A percentile compares a stretch with the other conserved stretches of the same genome.
Conservation (phyloP, 2,888 invertebrate genomes). For the Cheilosia impressa region DNA sequence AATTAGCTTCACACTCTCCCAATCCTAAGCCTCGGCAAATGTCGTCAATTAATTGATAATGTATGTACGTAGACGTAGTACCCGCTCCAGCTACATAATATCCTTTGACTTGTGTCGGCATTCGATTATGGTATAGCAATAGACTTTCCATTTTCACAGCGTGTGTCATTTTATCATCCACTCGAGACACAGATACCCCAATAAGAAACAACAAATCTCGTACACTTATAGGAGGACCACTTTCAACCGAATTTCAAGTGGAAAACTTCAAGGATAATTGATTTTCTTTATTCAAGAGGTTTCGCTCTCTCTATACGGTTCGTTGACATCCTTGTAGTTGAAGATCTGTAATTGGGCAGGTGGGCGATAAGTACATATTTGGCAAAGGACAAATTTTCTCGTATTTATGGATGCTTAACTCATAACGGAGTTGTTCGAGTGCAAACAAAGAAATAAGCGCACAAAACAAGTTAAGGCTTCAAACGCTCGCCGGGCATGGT, state of each 20-base stretch:
- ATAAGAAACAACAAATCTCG: constrained; percentile 24
- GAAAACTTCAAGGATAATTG: constrained; percentile 71
- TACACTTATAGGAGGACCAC: not conserved
- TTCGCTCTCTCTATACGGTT: constrained; percentile 38
- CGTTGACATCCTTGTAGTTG: constrained; percentile 57
- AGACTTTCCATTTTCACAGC: not conserved
- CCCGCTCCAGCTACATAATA: too few species aligned
- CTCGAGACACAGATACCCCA: constrained; percentile 46
- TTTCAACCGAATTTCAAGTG: constrained; percentile 34
- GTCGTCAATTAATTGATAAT: too few species aligned
- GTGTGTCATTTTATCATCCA: constrained; percentile 54
- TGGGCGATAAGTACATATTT: constrained; percentile 58
- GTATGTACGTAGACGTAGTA: too few species aligned
- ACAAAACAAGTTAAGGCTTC: constrained; percentile 26
- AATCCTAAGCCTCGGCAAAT: too few species aligned
- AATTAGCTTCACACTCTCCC: too few species aligned
- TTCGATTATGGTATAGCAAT: not conserved
- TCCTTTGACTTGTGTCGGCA: too few species aligned
- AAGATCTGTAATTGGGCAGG: constrained; percentile 70
- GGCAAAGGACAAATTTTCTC: constrained; percentile 35
- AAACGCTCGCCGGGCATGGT: not conserved
- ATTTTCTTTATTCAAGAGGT: constrained; percentile 58
- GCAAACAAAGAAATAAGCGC: constrained; percentile 20
- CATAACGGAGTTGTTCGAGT: constrained; percentile 59
- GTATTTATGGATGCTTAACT: constrained; percentile 67